These are phyloP conservation scores for Aradophagus sp. DNA, from an alignment of 1,140 invertebrate species.

Conservation along the genomic window DNA sequence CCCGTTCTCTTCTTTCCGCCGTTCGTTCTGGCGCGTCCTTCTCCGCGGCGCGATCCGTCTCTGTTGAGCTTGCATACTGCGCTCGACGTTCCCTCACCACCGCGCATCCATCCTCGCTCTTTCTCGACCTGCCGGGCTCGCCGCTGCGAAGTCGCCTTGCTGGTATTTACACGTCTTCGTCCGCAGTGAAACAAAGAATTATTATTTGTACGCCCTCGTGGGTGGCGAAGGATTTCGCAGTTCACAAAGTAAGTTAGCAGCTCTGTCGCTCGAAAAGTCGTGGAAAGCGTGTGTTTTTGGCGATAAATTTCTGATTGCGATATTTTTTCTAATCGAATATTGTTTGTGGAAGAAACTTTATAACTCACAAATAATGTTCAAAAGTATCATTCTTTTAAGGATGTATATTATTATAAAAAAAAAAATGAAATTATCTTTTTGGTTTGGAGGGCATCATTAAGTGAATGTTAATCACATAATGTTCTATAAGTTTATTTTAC, in stretches of 20 bases:
- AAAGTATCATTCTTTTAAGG: no score
- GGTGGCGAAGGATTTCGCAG: conserved; percentile 71
- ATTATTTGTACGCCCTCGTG: conserved; percentile 72
- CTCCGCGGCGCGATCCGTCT: conserved; percentile 31
- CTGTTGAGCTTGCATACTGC: conserved; percentile 43
- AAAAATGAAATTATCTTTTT: no score
- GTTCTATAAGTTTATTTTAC: no score
- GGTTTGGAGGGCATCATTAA: no score
- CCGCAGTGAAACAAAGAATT: conserved; percentile 72
- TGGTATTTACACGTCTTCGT: conserved; percentile 72
- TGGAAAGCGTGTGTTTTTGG: no score
- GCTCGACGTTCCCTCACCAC: conserved; percentile 33
- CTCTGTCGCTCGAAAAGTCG: conserved; percentile 58
- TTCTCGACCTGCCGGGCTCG: conserved; percentile 51
- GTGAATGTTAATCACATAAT: no score
- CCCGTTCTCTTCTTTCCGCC: conserved; percentile 61
- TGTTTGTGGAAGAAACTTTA: no score
- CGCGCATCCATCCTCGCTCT: conserved; percentile 38
- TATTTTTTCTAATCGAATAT: no score
- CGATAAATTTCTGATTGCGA: no score
- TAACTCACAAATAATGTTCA: no score
- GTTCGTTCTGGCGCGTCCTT: conserved; percentile 47
- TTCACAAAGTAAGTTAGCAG: conserved; percentile 73
- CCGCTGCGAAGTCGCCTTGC: conserved; percentile 56
- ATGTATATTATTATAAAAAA: no score